Conservation (phyloP, 2,797 vertebrate genomes). For the Leptatherina wallacei region DNA sequence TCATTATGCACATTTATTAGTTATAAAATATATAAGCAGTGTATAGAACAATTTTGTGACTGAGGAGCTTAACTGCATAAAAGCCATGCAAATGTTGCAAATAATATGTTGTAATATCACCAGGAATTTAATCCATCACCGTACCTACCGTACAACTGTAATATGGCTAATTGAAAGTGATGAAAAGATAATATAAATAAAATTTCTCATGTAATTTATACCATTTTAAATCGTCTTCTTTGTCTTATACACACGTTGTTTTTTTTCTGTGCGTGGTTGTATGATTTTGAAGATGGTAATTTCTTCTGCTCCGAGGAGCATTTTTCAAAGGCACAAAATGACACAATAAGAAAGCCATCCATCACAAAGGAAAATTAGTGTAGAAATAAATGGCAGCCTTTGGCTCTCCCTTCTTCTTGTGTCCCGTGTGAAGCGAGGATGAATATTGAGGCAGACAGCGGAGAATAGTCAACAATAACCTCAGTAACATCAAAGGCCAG, state of each 20-base stretch:
- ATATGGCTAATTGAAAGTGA: slow-evolving; percentile 3
- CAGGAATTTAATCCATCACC: neutral
- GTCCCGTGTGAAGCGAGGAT: slow-evolving; percentile 72
- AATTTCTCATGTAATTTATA: slow-evolving; percentile 22
- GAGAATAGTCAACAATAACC: slow-evolving; percentile 83
- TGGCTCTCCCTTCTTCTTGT: slow-evolving; percentile 53
- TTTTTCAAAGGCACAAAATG: slow-evolving; percentile 84
- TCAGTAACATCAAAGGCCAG: slow-evolving; percentile 82
- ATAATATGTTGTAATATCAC: neutral
- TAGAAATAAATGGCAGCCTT: slow-evolving; percentile 81
- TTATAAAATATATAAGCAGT: neutral
- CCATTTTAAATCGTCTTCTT: slow-evolving; percentile 17
- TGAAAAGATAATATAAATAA: slow-evolving; percentile 9
- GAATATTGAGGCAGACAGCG: slow-evolving; percentile 74
- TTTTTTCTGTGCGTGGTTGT: slow-evolving; percentile 63
- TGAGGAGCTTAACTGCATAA: neutral
- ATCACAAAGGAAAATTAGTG: slow-evolving; percentile 86
- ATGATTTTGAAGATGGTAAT: slow-evolving; percentile 81
- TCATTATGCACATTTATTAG: neutral
- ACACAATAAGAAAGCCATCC: slow-evolving; percentile 86
- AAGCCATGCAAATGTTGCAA: neutral
- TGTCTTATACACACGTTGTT: slow-evolving; percentile 26
- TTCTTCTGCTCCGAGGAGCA: slow-evolving; percentile 83
- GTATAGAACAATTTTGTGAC: neutral
- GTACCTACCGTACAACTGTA: neutral